Evolutionary conservation across 2,888 invertebrate species (phyloP), one percentile per base, ranked within the genome.

Genomic region (Metallyticus violacea): DNA sequence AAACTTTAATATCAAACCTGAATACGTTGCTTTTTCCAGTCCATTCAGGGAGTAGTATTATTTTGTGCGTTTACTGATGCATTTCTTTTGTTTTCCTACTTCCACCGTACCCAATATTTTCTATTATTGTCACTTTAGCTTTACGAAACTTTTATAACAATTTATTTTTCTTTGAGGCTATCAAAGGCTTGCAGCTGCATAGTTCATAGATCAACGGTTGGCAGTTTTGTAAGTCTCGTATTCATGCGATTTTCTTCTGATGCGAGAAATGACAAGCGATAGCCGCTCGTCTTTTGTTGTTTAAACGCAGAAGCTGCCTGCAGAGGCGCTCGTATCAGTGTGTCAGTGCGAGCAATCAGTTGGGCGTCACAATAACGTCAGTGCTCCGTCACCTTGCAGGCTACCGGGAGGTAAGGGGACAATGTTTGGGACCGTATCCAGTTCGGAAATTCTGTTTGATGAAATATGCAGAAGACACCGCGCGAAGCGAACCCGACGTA

Each of bases 401-500:
- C 79, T 26, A 26, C 9, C 79, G 81, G 25, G 28, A 22, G 28
- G 81, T 25, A 30, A 81, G 27, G 81, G 81, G 27, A 26, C 29
- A 28, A 15, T 81, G 22, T 62, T 22, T 7, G 81, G 81, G 27
- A 26, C 29, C 15, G 27, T 81, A 62, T 62, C 26, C 25, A 28
- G 62, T 81, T 85, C 76, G 77, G 40, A 80, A 81, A 85, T 85
- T 77, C 85, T 77, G 30, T 85, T 85, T 85, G 85, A 85, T 85
- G 15, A 85, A 83, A 85, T 78, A 85, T 85, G 81, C 85, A 85
- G 77, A 83, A 28, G 83, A 77, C 29, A 77, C 82, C 26, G 26
- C 6, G 7, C 27, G 40, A 62, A n/a, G n/a, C n/a, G n/a, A n/a
- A n/a, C n/a, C n/a, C n/a, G n/a, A 30, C 30, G 83, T 15, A 27